These are phyloP conservation scores for Epizoanthus scotinus DNA, from an alignment of 92 coral and sea anemone genomes.

Conservation along the genomic window DNA sequence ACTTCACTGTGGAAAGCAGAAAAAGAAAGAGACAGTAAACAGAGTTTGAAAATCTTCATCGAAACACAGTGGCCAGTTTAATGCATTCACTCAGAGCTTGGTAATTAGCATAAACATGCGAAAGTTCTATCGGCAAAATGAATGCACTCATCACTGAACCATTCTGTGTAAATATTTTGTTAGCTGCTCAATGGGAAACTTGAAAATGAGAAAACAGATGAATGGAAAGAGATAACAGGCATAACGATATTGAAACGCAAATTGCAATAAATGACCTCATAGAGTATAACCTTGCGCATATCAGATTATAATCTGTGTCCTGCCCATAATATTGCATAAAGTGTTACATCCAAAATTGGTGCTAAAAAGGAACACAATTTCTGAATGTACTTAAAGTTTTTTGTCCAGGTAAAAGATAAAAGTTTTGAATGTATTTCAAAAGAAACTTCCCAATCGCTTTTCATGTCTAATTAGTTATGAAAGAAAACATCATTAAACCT, in stretches of 20 bases:
- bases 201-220: slow-evolving; percentile 20
- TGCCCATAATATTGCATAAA: no score
- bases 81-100: neutral
- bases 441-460: neutral
- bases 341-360: neutral
- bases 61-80: no score
- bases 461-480: neutral
- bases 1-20: no score
- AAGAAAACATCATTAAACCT: neutral
- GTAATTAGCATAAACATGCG: neutral
- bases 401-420: no score
- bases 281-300: no score
- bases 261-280: neutral
- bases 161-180: neutral
- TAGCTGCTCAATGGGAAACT: neutral
- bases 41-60: no score
- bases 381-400: neutral
- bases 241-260: neutral
- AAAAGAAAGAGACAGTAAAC: no score
- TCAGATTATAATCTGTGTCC: no score
- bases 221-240: neutral
- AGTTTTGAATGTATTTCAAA: neutral
- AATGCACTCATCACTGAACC: neutral
- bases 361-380: slow-evolving; percentile 33
- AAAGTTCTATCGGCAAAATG: neutral